A percentile compares a stretch with the other conserved stretches of the same genome.
phyloP scores from a whole-genome alignment of 2,797 vertebrate genomes.

The Tenualosa thibaudeaui region DNA sequence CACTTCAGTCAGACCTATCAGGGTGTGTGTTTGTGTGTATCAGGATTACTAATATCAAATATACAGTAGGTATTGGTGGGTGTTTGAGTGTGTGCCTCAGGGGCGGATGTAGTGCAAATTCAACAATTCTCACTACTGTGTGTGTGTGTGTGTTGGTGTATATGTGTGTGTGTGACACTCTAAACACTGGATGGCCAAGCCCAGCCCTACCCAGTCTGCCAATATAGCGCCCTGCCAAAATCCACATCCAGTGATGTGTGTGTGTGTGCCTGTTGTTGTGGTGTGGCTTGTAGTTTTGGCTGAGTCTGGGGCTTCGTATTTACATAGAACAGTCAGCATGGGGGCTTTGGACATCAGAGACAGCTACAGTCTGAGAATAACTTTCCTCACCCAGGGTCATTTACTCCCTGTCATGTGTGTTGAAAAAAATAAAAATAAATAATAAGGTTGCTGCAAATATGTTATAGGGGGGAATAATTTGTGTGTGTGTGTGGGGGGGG shows the following conservation, averaged over 20 bases:
- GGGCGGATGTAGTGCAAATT: background rate
- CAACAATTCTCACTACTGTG: background rate
- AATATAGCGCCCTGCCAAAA: background rate
- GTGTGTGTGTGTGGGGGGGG: no score
- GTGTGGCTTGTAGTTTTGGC: no score
- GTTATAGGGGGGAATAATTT: background rate
- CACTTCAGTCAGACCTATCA: no score
- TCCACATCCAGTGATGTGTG: background rate
- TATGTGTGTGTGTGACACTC: background rate
- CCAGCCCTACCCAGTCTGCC: background rate
- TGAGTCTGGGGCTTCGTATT: background rate
- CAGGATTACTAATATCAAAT: no score
- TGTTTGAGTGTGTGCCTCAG: background rate
- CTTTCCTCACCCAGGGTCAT: no score
- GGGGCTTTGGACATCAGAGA: background rate
- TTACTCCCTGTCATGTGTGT: background rate
- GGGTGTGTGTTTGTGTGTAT: background rate
- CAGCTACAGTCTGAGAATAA: background rate
- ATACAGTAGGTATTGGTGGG: background rate
- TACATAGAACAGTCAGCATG: background rate
- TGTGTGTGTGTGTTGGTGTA: background rate
- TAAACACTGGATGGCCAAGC: no score
- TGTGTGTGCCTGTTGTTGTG: no score
- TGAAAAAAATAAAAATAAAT: no score
- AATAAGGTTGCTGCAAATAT: background rate